These are phyloP conservation scores for Epirrhoe alternata DNA, from an alignment of 2,888 invertebrate genomes.

Conservation along the genomic window DNA sequence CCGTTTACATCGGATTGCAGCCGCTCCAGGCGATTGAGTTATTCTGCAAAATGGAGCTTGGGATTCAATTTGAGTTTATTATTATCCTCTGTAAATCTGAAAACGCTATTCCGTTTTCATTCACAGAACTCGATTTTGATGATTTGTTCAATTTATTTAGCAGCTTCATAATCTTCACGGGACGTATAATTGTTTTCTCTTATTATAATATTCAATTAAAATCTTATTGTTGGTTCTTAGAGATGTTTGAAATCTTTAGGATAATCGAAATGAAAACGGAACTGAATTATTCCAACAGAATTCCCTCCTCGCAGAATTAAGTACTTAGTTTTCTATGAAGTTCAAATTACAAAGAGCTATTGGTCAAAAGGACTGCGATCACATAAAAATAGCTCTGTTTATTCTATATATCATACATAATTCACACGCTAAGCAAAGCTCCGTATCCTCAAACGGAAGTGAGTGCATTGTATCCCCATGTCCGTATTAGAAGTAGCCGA, in stretches of 20 bases:
- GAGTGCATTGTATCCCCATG: conserved; percentile 72
- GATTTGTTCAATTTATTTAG: conserved; percentile 9
- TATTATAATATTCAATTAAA: too few species aligned
- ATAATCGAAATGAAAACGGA: too few species aligned
- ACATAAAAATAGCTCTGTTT: not conserved
- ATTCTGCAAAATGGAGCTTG: conserved; percentile 25
- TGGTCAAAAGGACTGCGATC: not conserved
- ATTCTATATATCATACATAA: not conserved
- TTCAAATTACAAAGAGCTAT: too few species aligned
- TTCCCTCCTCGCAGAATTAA: too few species aligned
- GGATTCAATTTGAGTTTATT: conserved; percentile 26
- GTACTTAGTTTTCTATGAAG: too few species aligned
- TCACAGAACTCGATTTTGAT: conserved; percentile 5
- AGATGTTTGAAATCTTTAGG: too few species aligned
- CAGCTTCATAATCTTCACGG: conserved; percentile 2
- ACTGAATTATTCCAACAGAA: too few species aligned
- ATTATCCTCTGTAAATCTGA: conserved; percentile 16
- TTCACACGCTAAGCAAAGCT: conserved; percentile 59
- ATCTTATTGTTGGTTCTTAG: too few species aligned
- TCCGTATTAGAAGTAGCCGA: conserved; percentile 50
- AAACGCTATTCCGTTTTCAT: not conserved
- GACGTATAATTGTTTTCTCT: conserved; percentile 9
- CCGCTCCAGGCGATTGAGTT: conserved; percentile 22
- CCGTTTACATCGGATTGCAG: conserved; percentile 42
- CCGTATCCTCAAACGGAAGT: conserved; percentile 66